Percentiles rank a stretch among this genome's conserved stretches.
Evolutionary conservation across 1,140 invertebrate species (phyloP).

Genomic region (Drosophila kanapiae): DNA sequence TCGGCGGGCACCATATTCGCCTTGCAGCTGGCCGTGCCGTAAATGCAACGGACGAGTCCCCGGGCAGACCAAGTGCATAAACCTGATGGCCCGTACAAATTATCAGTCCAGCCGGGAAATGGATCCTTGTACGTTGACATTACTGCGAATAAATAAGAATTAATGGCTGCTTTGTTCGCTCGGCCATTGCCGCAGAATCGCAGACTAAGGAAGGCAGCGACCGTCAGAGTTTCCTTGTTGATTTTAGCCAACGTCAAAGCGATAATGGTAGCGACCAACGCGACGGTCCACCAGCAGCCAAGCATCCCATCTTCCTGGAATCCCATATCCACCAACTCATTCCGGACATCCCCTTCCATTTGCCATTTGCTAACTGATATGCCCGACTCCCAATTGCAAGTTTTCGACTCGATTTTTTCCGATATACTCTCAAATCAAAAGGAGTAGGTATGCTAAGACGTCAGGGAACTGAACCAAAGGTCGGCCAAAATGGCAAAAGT

Average conservation of each 20-base stretch:
- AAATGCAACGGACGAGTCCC: conserved; percentile 89
- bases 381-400: conserved; percentile 71
- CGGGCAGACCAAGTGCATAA: conserved; percentile 86
- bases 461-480: background rate
- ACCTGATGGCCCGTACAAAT: conserved; percentile 91
- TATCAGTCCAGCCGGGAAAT: conserved; percentile 92
- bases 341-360: conserved; percentile 19
- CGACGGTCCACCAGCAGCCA: background rate
- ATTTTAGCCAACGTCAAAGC: conserved; percentile 74
- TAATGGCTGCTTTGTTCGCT: conserved; percentile 75
- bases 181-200: conserved; percentile 17
- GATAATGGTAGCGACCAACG: conserved; percentile 56
- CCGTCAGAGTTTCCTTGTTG: conserved; percentile 56
- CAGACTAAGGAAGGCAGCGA: conserved; percentile 18
- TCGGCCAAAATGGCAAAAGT: background rate
- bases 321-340: background rate
- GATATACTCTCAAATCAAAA: conserved; percentile 4
- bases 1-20: conserved; percentile 93
- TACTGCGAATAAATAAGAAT: conserved; percentile 86
- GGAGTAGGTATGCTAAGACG: background rate
- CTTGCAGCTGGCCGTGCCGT: conserved; percentile 86
- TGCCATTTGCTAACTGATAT: conserved; percentile 72
- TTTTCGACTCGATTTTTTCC: conserved; percentile 68
- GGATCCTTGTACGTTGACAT: conserved; percentile 91
- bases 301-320: conserved; percentile 4